Percentiles rank a stretch among this genome's conserved stretches.
Evolutionary conservation across 2,113 vertebrate genomes (phyloP).

Genomic region (Dolichallabes microphthalmus): DNA sequence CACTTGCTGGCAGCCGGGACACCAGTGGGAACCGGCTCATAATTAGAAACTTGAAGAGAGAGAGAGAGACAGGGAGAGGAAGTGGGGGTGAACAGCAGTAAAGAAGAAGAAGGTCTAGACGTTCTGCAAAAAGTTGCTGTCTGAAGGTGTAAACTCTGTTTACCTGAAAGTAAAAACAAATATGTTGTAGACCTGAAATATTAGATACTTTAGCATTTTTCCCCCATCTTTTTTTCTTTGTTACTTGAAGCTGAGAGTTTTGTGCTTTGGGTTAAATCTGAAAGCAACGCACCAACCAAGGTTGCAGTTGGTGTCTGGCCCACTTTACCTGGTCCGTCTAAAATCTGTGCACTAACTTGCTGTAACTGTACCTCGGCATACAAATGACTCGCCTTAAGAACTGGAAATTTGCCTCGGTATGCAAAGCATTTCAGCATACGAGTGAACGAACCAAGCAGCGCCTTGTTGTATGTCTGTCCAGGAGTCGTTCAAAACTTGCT

Average conservation of each 20-base stretch:
- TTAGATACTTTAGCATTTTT: not conserved
- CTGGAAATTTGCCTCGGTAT: too few relatives aligned
- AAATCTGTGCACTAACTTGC: not conserved
- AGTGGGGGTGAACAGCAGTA: not conserved
- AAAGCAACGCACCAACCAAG: not conserved
- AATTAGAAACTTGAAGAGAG: constrained; percentile 85
- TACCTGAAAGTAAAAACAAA: too few relatives aligned
- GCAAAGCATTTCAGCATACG: too few relatives aligned
- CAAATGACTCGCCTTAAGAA: too few relatives aligned
- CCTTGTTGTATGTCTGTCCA: too few relatives aligned
- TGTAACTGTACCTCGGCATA: too few relatives aligned
- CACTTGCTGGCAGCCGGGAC: constrained; percentile 78
- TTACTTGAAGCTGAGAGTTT: not conserved
- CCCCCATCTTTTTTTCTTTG: not conserved
- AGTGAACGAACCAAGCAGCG: too few relatives aligned
- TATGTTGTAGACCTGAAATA: too few relatives aligned
- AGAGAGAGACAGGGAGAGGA: not conserved
- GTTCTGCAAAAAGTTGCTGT: not conserved
- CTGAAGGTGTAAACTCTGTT: not conserved
- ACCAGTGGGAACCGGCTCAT: constrained; percentile 83
- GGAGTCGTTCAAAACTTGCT: too few relatives aligned
- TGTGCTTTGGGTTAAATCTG: not conserved
- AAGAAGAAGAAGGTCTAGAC: not conserved
- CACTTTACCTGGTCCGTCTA: not conserved
- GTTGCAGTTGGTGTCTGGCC: not conserved